Evolutionary conservation across 2,797 vertebrate genomes (phyloP), one percentile per base, ranked within the genome.

Genomic region (Miichthys miiuy): DNA sequence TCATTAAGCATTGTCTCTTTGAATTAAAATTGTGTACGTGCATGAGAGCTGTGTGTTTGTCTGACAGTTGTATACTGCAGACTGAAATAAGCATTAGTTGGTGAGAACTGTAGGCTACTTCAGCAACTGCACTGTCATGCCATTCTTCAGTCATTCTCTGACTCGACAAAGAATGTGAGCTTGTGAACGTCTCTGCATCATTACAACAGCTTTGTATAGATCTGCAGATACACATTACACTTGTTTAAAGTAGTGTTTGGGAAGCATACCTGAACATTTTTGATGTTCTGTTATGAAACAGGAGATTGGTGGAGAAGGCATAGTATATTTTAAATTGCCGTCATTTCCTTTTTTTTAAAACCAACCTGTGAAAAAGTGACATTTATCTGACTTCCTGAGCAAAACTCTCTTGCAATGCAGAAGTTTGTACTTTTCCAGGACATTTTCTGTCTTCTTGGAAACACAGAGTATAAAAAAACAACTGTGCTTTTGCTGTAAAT

Each of bases 1-100:
- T 87, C 81, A 79, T 86, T 81, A 74, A 51, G 52, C 68, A 51
- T 60, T n/a, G 46, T 58, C 68, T 66, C 7, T 25, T 57, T 76
- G 64, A 70, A 89, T 42, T 65, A 38, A 23, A 67, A 68, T 11
- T 27, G 13, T 68, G 54, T 42, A 42, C 55, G 13, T 46, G 64
- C n/a, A 41, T 13, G 12, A 6, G 20, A 20, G 56, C 6, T 42
- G 34, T 64, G 63, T 57, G 14, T 58, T 13, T n/a, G 38, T 60
- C 21, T 66, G 54, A 50, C 65, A 12, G 52, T n/a, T 54, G 30
- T 65, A 52, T 52, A 34, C 56, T 46, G 79, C 68, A 46, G 61
- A 51, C 52, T 41, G 64, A 82, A 81, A 76, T 23, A 46, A 54
- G 60, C 77, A 74, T 67, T 38, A 83, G 67, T 51, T 38, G 5